Conservation (phyloP, 2,888 invertebrate genomes). For the Loripinus fragilis region DNA sequence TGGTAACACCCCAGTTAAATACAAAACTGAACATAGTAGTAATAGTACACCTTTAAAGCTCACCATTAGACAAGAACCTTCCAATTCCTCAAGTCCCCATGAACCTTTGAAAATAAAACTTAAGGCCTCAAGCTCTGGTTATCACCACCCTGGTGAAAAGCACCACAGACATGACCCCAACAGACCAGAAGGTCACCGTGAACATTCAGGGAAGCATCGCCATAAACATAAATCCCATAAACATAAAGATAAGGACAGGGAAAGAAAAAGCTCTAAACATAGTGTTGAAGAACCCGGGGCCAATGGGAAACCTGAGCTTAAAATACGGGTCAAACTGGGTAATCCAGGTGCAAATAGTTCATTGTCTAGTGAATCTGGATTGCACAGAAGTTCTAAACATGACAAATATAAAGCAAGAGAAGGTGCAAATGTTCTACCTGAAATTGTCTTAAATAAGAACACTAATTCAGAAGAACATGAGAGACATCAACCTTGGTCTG, state of each 20-base stretch:
- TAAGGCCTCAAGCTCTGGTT: conserved; percentile 25
- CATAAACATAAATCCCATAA: conserved; percentile 51
- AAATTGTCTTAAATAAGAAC: conserved; percentile 39
- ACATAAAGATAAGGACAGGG: conserved; percentile 45
- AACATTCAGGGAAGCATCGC: conserved; percentile 48
- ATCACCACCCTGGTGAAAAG: conserved; percentile 32
- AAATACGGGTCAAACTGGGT: conserved; percentile 54
- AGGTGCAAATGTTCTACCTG: conserved; percentile 24
- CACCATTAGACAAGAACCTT: conserved; percentile 65
- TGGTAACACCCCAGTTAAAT: conserved; percentile 40
- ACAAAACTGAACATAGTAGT: conserved; percentile 23
- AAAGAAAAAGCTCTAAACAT: conserved; percentile 46
- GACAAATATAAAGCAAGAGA: conserved; percentile 57
- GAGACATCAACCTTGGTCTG: conserved; percentile 59
- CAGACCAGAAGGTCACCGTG: conserved; percentile 10
- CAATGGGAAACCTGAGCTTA: conserved; percentile 18
- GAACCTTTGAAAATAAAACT: conserved; percentile 18
- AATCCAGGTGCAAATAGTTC: conserved; percentile 43
- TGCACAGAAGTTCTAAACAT: conserved; percentile 26
- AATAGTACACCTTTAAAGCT: conserved; percentile 67
- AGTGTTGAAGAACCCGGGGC: conserved; percentile 18
- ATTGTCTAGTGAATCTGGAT: background rate
- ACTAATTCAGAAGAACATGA: conserved; percentile 39
- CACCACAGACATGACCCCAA: conserved; percentile 1
- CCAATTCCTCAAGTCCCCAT: background rate